Evolutionary conservation across 2,113 vertebrate genomes (phyloP).

Genomic region (Tyrannus savana): DNA sequence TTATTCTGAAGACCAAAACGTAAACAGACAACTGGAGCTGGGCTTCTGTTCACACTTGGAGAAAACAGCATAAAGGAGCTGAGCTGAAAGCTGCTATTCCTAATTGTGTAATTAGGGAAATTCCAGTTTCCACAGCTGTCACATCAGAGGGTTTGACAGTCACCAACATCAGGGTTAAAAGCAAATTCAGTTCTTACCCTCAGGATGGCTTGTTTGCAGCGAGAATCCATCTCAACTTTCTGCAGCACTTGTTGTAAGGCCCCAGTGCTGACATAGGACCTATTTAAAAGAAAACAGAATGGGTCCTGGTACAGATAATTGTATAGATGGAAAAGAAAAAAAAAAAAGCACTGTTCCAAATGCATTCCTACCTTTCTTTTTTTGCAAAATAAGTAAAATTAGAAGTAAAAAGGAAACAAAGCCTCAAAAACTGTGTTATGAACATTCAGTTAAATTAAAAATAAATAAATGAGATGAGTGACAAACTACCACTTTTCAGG

Average conservation of each 20-base stretch:
- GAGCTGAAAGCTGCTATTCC: background rate
- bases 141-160: fast-evolving
- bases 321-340: background rate
- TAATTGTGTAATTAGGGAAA: background rate
- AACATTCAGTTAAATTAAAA: background rate
- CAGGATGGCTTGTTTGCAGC: constrained; percentile 79
- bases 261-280: constrained; percentile 69
- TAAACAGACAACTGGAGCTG: background rate
- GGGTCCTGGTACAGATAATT: background rate
- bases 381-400: background rate
- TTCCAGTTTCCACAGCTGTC: background rate
- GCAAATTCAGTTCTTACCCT: constrained; percentile 69
- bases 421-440: background rate
- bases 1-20: background rate
- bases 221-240: constrained; percentile 80
- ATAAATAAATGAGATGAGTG: background rate
- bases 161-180: background rate
- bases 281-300: constrained; percentile 37
- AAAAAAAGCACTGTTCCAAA: background rate
- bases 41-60: background rate
- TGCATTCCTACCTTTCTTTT: background rate
- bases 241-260: constrained; percentile 79
- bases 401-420: background rate
- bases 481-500: background rate
- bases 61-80: background rate